Conservation (phyloP, 2,113 vertebrate genomes). For the Brachypteracias leptosomus region DNA sequence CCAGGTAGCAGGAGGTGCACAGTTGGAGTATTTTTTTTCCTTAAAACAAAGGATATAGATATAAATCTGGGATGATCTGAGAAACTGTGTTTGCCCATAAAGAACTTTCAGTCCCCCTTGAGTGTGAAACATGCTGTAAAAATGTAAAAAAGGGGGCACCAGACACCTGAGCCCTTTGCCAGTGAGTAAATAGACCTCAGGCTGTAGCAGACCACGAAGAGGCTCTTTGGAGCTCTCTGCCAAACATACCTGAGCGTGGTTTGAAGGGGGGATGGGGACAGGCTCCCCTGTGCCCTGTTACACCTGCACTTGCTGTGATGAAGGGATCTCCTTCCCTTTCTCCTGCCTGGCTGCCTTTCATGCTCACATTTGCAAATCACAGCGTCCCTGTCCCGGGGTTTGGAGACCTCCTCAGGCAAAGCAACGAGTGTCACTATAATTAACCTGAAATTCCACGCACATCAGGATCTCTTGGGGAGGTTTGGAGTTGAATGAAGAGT, state of each 20-base stretch:
- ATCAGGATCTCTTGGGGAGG: neutral
- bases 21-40: no score
- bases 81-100: neutral
- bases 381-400: neutral
- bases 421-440: neutral
- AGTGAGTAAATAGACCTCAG: neutral
- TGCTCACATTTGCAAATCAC: neutral
- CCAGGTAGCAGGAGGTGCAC: neutral
- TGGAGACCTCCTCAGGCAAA: neutral
- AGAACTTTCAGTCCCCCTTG: neutral
- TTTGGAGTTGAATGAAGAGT: neutral
- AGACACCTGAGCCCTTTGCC: neutral
- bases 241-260: neutral
- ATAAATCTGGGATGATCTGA: neutral
- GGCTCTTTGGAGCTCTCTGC: neutral
- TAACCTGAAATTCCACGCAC: neutral
- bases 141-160: neutral
- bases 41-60: no score
- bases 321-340: neutral
- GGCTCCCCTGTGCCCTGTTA: neutral
- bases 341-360: neutral
- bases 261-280: neutral
- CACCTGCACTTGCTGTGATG: no score
- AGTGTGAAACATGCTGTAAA: neutral
- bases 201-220: fast-evolving